Conservation (phyloP, 1,140 invertebrate species). For the Hermetia illucens region DNA sequence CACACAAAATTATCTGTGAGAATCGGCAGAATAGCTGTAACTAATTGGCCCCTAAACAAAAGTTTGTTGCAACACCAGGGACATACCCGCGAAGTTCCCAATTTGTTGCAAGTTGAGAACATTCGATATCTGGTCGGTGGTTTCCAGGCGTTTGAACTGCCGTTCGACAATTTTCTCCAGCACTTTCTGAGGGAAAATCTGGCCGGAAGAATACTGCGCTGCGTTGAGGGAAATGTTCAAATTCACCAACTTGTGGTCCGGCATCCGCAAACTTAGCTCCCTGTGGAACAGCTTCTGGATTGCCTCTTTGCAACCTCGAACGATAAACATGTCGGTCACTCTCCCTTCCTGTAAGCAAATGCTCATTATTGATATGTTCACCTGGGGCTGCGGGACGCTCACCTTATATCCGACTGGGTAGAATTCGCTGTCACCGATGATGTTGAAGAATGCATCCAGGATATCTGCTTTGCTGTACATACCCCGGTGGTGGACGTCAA, state of each 20-base stretch:
- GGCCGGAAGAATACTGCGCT: neutral
- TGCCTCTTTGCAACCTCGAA: slow-evolving; percentile 7
- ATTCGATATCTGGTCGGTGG: neutral
- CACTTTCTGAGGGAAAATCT: neutral
- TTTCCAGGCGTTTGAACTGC: neutral
- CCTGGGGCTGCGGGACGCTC: neutral
- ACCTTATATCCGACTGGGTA: slow-evolving; percentile 9
- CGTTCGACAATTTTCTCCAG: neutral
- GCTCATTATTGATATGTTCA: neutral
- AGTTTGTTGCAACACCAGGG: too few species aligned
- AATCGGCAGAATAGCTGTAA: too few species aligned
- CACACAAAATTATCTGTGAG: too few species aligned
- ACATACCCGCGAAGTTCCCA: too few species aligned
- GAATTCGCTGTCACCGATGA: slow-evolving; percentile 7
- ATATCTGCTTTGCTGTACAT: slow-evolving; percentile 6
- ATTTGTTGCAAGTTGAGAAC: neutral
- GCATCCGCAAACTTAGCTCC: slow-evolving; percentile 3
- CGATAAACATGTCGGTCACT: slow-evolving; percentile 7
- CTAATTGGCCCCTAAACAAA: too few species aligned
- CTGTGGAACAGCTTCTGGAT: slow-evolving; percentile 7
- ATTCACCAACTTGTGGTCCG: slow-evolving; percentile 7
- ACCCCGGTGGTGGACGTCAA: slow-evolving; percentile 6
- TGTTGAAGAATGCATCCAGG: slow-evolving; percentile 5
- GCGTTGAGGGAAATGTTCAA: slow-evolving; percentile 1
- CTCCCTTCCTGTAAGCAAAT: slow-evolving; percentile 2